A percentile compares a stretch with the other conserved stretches of the same genome.
Conservation (phyloP, 2,113 vertebrate genomes). For the Istiophorus platypterus region DNA sequence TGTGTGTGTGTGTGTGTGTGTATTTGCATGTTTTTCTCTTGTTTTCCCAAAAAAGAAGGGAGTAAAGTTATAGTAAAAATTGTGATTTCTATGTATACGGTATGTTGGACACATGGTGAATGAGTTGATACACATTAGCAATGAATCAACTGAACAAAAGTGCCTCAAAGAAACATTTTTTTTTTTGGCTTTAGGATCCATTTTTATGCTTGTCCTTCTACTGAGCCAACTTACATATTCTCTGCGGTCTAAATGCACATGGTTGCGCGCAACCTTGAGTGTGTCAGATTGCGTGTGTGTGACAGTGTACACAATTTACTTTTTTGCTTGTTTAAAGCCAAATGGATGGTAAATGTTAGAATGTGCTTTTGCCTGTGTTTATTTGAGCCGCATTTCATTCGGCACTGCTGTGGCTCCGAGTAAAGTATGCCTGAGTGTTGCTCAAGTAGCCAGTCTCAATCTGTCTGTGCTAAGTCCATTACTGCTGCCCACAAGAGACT, state of each 20-base stretch:
- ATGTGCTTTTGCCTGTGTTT: conserved; percentile 47
- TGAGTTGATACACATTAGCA: too few species aligned
- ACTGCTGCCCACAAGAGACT: conserved; percentile 44
- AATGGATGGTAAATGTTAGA: conserved; percentile 17
- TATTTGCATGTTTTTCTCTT: neutral
- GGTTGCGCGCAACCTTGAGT: conserved; percentile 24
- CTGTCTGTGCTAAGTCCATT: conserved; percentile 51
- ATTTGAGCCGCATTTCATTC: conserved; percentile 28
- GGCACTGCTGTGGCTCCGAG: conserved; percentile 25
- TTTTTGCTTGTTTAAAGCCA: conserved; percentile 1
- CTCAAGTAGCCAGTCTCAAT: conserved; percentile 50
- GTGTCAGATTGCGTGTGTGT: conserved; percentile 20
- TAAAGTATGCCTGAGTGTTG: conserved; percentile 39
- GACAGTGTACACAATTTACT: conserved; percentile 14
- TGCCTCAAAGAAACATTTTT: neutral
- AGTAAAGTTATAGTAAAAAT: neutral
- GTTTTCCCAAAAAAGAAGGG: neutral
- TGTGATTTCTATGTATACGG: neutral
- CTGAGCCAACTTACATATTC: neutral
- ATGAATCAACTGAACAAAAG: neutral
- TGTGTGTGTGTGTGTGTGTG: conserved; percentile 27
- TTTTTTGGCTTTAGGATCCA: neutral
- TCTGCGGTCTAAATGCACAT: conserved; percentile 2
- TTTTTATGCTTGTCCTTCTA: conserved; percentile 9
- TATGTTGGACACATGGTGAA: neutral